Conservation (phyloP, 1,140 invertebrate species). For the Nephotettix cincticeps region DNA sequence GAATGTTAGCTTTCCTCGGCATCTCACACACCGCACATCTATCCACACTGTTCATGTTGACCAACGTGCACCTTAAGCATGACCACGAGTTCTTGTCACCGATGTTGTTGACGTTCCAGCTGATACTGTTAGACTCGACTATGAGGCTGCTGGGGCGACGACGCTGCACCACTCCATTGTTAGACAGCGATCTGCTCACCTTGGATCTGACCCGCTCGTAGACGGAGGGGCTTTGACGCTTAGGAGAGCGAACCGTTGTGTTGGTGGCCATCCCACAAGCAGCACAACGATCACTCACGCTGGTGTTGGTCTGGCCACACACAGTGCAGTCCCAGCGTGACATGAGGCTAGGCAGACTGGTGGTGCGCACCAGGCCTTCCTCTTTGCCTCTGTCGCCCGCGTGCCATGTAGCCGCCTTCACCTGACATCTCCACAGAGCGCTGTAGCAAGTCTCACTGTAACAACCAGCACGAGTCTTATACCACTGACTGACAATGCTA, state of each 20-base stretch:
- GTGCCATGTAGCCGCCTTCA: conserved; percentile 7
- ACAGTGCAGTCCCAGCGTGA: conserved; percentile 42
- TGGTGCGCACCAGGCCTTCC: conserved; percentile 26
- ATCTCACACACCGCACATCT: conserved; percentile 65
- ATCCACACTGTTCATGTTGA: conserved; percentile 52
- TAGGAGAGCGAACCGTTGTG: conserved; percentile 47
- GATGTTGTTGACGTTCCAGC: conserved; percentile 48
- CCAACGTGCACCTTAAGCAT: conserved; percentile 59
- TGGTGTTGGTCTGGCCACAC: conserved; percentile 44
- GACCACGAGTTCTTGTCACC: conserved; percentile 52
- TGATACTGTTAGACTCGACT: conserved; percentile 25
- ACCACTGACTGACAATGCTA: too few relatives aligned
- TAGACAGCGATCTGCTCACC: conserved; percentile 56
- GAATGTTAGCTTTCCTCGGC: conserved; percentile 51
- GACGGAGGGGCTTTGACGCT: conserved; percentile 55
- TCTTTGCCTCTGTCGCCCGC: background rate
- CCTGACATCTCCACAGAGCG: conserved; percentile 6
- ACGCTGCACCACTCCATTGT: conserved; percentile 43
- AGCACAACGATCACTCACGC: conserved; percentile 35
- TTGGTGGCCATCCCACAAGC: conserved; percentile 37
- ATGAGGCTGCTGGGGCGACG: conserved; percentile 39
- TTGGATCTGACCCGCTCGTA: conserved; percentile 61
- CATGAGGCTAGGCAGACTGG: conserved; percentile 34
- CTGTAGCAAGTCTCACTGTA: too few relatives aligned
- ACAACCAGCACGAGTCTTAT: too few relatives aligned